Evolutionary conservation across 1,140 invertebrate genomes (phyloP).

Genomic region (Eueides isabella): DNA sequence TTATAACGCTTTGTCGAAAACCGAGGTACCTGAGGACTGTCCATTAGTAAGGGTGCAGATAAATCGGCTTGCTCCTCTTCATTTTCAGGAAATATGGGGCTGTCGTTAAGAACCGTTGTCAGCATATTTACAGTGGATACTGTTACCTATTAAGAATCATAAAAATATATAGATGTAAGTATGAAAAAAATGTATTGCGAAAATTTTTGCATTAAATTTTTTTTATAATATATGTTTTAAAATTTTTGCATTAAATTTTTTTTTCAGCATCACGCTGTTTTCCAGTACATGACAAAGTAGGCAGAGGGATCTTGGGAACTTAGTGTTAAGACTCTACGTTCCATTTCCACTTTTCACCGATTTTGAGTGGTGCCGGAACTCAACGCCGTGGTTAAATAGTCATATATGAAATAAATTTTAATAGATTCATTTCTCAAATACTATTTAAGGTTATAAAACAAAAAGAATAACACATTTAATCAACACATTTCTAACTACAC

Average conservation of each 20-base stretch:
- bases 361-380: too few species aligned
- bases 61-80: slow-evolving; percentile 87
- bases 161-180: neutral
- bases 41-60: slow-evolving; percentile 87
- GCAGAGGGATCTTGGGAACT: too few species aligned
- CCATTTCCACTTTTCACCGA: too few species aligned
- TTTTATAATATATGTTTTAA: too few species aligned
- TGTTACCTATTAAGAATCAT: slow-evolving; percentile 84
- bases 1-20: neutral
- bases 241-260: too few species aligned
- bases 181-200: too few species aligned
- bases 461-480: neutral
- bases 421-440: neutral
- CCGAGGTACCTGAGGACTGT: slow-evolving; percentile 85
- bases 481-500: neutral
- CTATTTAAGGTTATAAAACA: neutral
- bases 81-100: slow-evolving; percentile 92
- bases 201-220: too few species aligned
- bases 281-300: too few species aligned
- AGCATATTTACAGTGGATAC: slow-evolving; percentile 96
- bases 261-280: too few species aligned
- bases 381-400: too few species aligned
- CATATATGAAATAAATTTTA: too few species aligned
- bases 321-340: too few species aligned
- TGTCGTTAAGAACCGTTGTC: slow-evolving; percentile 94